Base-by-base conservation (phyloP, 2,797 vertebrate genomes). In the Sparus aurata region DNA sequence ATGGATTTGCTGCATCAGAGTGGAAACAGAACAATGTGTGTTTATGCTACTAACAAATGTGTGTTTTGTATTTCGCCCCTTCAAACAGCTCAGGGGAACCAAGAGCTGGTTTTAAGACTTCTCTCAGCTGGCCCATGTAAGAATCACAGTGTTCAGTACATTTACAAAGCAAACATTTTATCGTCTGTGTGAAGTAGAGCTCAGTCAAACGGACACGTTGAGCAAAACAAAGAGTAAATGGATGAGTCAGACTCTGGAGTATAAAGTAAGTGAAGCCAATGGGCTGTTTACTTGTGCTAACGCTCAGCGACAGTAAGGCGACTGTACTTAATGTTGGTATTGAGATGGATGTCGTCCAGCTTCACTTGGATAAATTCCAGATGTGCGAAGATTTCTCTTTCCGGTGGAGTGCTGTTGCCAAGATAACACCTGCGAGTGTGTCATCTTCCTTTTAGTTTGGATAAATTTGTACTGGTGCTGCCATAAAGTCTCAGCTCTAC, bases 151-250 rank as follows among this genome's bases (percentile, higher is more conserved):
- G 50, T 15, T 53, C 23, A 34, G 15, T 23, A 8, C 4, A 2
- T 17, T 62, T 34, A 60, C n/a, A 41, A 41, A 59, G 16, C 38
- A 53, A 9, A 63, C 30, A n/a, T 54, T 16, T 62, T 58, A 58
- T 46, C 45, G 27, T 38, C n/a, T 47, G 11, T 49, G 22, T 16
- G 52, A 12, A 59, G 38, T 27, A 47, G 73, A 64, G 13, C 34
- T 34, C 49, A 2, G 12, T 61, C 9, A 67, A 63, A 63, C 20
- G 20, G 16, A 27, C 47, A 69, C 64, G 64, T 50, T 64, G 23
- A 68, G 45, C 46, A 54, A 73, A 76, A 45, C 7, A 11, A 34
- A 20, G 10, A 58, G 15, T 58, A 59, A 52, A 46, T n/a, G 13
- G 20, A 67, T 60, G 41, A 47, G 43, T 62, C 64, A 57, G 34